Conservation (phyloP, 1,140 invertebrate genomes). For the Pteromalus puparum region DNA sequence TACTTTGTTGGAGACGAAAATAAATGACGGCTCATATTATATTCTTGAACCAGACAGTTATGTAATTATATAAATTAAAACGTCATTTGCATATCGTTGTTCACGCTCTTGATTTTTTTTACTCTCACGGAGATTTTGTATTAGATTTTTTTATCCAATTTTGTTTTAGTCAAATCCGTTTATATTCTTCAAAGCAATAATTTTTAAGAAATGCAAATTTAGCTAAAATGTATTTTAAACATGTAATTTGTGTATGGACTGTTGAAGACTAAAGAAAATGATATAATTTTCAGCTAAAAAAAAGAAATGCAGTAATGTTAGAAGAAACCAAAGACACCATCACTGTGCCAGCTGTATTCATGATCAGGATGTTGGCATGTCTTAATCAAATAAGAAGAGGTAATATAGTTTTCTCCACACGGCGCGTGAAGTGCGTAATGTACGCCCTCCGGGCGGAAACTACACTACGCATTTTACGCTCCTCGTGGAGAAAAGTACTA, state of each 20-base stretch:
- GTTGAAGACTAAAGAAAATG: constrained; percentile 10
- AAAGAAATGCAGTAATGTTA: constrained; percentile 89
- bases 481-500: too few relatives aligned
- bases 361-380: constrained; percentile 90
- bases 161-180: not conserved
- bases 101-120: not conserved
- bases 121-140: not conserved
- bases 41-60: not conserved
- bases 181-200: too few relatives aligned
- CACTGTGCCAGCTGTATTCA: constrained; percentile 91
- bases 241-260: too few relatives aligned
- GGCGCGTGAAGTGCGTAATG: too few relatives aligned
- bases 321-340: constrained; percentile 93
- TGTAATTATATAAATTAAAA: not conserved
- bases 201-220: too few relatives aligned
- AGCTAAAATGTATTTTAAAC: too few relatives aligned
- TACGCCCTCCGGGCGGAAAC: too few relatives aligned
- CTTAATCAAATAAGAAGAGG: constrained; percentile 84
- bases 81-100: not conserved
- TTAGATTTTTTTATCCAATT: not conserved
- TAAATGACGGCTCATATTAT: not conserved
- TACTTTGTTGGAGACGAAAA: not conserved
- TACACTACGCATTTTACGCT: too few relatives aligned
- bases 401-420: constrained; percentile 60
- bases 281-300: constrained; percentile 80